phyloP scores from a whole-genome alignment of 1,140 invertebrate species.

The Euwallacea fornicatus region DNA sequence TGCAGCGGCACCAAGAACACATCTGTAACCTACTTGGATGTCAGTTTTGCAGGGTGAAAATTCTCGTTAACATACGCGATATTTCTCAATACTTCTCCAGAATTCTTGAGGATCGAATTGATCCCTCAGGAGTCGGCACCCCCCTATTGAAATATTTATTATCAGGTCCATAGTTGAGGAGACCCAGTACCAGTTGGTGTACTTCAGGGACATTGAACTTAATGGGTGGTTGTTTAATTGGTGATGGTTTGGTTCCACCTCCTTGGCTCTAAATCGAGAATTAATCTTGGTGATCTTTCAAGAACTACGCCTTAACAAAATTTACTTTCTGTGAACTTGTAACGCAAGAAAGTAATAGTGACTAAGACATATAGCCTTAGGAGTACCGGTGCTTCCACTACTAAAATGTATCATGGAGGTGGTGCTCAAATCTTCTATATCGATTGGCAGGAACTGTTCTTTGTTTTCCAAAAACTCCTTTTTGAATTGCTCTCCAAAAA shows the following conservation, averaged over 20 bases:
- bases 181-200: slow-evolving; percentile 42
- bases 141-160: slow-evolving; percentile 42
- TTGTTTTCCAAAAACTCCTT: too few species aligned
- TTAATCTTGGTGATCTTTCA: too few species aligned
- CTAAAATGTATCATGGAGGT: not conserved
- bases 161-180: slow-evolving; percentile 39
- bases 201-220: not conserved
- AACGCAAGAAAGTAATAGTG: not conserved
- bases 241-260: too few species aligned
- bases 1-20: not conserved
- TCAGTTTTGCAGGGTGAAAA: not conserved
- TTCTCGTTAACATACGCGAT: slow-evolving; percentile 47
- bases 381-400: not conserved
- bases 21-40: not conserved
- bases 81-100: slow-evolving; percentile 53
- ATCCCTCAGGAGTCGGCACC: slow-evolving; percentile 45
- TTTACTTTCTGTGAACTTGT: not conserved
- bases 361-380: not conserved
- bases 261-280: too few species aligned
- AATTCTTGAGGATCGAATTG: slow-evolving; percentile 51
- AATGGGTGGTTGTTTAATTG: not conserved
- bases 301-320: not conserved
- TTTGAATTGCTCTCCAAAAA: too few species aligned
- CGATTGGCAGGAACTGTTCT: not conserved
- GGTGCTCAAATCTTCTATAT: not conserved